Evolutionary conservation across 2,113 vertebrate genomes (phyloP).

Genomic region (Pseudois nayaur): DNA sequence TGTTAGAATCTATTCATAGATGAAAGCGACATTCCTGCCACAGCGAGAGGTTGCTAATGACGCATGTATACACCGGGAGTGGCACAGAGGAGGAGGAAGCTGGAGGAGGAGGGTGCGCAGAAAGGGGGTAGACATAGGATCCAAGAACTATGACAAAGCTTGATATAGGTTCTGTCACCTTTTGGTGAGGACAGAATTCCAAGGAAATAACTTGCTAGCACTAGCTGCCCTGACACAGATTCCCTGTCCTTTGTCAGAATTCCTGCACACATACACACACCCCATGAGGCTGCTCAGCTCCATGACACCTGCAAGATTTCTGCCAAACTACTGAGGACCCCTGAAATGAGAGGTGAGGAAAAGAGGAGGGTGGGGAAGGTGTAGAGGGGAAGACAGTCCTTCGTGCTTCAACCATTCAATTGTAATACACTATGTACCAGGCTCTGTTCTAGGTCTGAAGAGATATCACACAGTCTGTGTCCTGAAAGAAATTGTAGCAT

Average conservation of each 20-base stretch:
- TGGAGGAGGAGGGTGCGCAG: neutral
- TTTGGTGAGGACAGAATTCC: neutral
- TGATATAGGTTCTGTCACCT: neutral
- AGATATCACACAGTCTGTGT: neutral
- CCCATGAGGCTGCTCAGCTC: neutral
- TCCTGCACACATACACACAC: neutral
- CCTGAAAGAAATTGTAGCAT: neutral
- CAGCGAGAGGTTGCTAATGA: constrained; percentile 67
- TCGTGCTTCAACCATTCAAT: neutral
- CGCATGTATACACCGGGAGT: constrained; percentile 30
- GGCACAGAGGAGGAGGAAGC: constrained; percentile 19
- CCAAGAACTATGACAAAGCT: neutral
- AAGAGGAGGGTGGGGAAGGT: neutral
- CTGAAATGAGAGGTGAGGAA: neutral
- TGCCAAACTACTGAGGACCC: neutral
- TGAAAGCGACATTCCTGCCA: constrained; percentile 13
- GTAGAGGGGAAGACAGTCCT: neutral
- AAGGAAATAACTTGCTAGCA: neutral
- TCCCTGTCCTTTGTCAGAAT: neutral
- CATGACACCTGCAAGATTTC: neutral
- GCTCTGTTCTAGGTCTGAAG: neutral
- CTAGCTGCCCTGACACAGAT: neutral
- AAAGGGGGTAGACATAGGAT: neutral
- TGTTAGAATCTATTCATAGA: constrained; percentile 74
- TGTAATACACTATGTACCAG: neutral